Evolutionary conservation across 2,888 invertebrate genomes (phyloP).

Genomic region (Leucophenga maculata): DNA sequence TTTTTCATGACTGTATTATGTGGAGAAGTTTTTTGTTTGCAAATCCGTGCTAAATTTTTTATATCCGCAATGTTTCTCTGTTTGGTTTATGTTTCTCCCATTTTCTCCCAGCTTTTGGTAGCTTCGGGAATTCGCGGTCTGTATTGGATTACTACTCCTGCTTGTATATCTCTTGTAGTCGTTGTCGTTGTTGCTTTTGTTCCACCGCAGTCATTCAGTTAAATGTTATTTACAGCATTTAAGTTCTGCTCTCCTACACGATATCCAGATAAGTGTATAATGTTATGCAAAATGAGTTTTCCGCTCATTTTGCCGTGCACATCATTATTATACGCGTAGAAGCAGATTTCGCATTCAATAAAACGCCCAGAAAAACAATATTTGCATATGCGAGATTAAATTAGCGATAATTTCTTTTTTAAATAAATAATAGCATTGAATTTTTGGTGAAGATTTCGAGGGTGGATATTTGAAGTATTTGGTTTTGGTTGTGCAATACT

Average conservation of each 20-base stretch:
- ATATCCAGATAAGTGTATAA: conserved; percentile 45
- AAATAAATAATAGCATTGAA: conserved; percentile 55
- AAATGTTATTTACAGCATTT: conserved; percentile 58
- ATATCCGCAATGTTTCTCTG: conserved; percentile 37
- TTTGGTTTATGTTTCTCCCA: conserved; percentile 13
- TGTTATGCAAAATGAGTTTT: conserved; percentile 42
- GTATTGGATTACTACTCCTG: conserved; percentile 35
- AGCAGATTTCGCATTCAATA: conserved; percentile 5
- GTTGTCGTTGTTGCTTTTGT: conserved; percentile 30
- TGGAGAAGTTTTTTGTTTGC: background rate
- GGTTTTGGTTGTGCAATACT: no score
- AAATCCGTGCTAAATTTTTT: conserved; percentile 57
- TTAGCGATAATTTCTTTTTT: conserved; percentile 64
- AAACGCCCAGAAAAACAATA: conserved; percentile 1
- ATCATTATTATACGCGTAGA: background rate
- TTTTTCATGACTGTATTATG: conserved; percentile 1
- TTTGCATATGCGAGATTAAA: conserved; percentile 50
- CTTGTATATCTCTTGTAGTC: conserved; percentile 33
- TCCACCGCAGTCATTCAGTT: conserved; percentile 43
- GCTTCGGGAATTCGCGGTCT: conserved; percentile 37
- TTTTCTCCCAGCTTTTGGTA: background rate
- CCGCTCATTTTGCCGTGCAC: background rate
- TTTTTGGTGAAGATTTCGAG: background rate
- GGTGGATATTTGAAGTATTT: no score
- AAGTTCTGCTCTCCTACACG: conserved; percentile 39